A percentile compares a stretch with the other conserved stretches of the same genome.
phyloP scores from a whole-genome alignment of 2,113 vertebrate genomes.

The Anser brachyrhynchus region DNA sequence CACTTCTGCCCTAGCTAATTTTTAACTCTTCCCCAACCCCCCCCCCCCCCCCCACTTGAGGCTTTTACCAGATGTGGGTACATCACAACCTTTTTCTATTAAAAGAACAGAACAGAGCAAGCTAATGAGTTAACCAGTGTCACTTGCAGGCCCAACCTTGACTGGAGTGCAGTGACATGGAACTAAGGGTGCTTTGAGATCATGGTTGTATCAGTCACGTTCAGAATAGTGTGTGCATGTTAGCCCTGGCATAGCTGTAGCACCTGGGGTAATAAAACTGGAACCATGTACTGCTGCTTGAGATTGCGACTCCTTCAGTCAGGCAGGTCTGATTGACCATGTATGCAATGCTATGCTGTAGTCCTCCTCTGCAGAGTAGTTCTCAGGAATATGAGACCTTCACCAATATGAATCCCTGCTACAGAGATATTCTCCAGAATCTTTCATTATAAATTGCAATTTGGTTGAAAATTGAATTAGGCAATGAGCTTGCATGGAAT shows the following conservation, averaged over 20 bases:
- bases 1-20: not conserved
- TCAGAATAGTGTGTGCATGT: not conserved
- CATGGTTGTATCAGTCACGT: not conserved
- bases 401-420: not conserved
- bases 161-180: not conserved
- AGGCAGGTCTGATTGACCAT: not conserved
- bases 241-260: not conserved
- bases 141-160: not conserved
- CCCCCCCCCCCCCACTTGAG: rapidly evolving
- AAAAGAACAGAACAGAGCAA: not conserved
- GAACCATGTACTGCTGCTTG: rapidly evolving
- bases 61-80: not conserved
- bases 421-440: not conserved
- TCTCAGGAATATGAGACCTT: no score
- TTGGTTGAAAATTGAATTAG: constrained; percentile 9
- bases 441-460: not conserved
- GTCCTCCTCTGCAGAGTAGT: rapidly evolving
- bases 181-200: not conserved
- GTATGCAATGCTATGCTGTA: not conserved
- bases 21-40: no score
- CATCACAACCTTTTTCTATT: not conserved
- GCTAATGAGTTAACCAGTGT: not conserved
- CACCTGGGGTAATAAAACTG: not conserved
- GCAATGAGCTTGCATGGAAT: not conserved
- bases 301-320: not conserved